Base-by-base conservation (phyloP, 2,888 invertebrate genomes). In the Mythimna albipuncta region DNA sequence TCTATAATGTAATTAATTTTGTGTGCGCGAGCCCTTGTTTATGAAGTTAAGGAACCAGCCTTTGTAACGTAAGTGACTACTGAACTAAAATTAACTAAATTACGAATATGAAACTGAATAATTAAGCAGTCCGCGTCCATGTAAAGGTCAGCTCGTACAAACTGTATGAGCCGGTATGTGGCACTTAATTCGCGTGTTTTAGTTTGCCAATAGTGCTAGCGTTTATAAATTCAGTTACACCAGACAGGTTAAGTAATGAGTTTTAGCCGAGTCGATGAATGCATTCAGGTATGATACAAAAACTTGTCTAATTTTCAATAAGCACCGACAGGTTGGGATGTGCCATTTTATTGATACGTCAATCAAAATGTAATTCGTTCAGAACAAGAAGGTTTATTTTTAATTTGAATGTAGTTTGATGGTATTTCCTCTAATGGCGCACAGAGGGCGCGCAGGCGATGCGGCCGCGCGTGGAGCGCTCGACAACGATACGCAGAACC, bases 401-500 rank as follows among this genome's bases (percentile, higher is more conserved):
- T 79, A 64, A 66, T 63, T 77, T 61, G 21, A 69, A 70, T 58
- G 72, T 82, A 84, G 77, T 80, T 82, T 84, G 74, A 81, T 85
- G 84, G 79, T 85, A 88, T 89, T 89, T 89, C 88, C 89, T 91
- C 83, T 89, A 89, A 89, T 88, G 84, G 87, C 75, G 71, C 83
- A 69, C 59, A 76, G 78, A 72, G 77, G 64, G 64, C 68, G 69
- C 64, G 44, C 62, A 55, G 66, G 63, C 72, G 64, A 72, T 65
- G 63, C 59, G 63, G 69, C 64, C 74, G 79, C 68, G 62, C 50
- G 69, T 77, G 77, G 67, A 72, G 63, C 82, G 63, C 82, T 72
- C 72, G 55, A 76, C 83, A 87, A 81, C 84, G 86, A 86, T 93
- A 92, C 91, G 87, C 84, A 90, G 93, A 93, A 93, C 86, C 92